A percentile compares a stretch with the other conserved stretches of the same genome.
These are phyloP conservation scores for Steinernema scapterisci DNA, from an alignment of 2,888 invertebrate species.

Conservation along the genomic window DNA sequence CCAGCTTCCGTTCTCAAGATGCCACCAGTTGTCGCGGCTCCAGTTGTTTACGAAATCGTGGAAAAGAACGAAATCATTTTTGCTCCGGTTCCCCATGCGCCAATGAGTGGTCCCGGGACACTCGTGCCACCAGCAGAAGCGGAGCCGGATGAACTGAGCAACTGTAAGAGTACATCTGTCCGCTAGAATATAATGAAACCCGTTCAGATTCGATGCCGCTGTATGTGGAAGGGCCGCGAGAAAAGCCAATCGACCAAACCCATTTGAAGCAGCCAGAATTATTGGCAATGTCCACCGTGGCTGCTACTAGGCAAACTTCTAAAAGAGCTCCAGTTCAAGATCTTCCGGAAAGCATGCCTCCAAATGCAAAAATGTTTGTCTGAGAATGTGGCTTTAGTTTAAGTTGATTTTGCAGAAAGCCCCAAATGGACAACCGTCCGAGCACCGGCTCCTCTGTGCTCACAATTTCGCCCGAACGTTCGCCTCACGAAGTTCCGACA, in stretches of 20 bases:
- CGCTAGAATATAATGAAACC: background rate
- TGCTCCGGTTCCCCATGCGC: background rate
- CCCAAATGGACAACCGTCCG: background rate
- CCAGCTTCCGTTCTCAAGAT: background rate
- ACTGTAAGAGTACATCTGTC: background rate
- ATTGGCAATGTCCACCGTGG: background rate
- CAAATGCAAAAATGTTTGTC: background rate
- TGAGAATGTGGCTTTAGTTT: background rate
- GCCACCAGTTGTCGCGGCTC: background rate
- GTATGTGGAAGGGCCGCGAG: background rate
- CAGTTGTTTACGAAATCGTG: constrained; percentile 14
- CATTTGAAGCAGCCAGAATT: constrained; percentile 14
- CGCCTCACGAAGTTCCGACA: constrained; percentile 8
- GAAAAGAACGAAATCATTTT: constrained; percentile 25
- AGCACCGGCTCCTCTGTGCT: background rate
- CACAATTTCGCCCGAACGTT: constrained; percentile 7
- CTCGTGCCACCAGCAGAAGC: background rate
- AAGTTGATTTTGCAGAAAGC: background rate
- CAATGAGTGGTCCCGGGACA: constrained; percentile 1
- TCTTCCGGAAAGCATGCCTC: background rate
- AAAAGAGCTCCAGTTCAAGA: background rate
- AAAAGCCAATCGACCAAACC: background rate
- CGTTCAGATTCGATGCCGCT: background rate
- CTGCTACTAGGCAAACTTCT: background rate
- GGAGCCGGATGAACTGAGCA: background rate